Percentiles rank a stretch among this genome's conserved stretches.
phyloP scores from a whole-genome alignment of 1,140 invertebrate species.

The Procambarus virginalis region DNA sequence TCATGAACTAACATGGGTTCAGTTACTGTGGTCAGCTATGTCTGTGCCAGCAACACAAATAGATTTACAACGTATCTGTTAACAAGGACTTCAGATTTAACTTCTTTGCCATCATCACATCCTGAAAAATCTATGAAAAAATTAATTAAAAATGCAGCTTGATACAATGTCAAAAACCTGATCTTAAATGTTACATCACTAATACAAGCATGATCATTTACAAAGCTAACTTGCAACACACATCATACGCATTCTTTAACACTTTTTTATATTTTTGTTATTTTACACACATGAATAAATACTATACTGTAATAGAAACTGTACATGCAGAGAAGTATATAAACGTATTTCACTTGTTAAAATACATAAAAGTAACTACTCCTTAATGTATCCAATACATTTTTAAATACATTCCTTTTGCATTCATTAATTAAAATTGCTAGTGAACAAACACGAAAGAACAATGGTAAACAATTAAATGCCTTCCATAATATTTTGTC shows the following conservation, averaged over 20 bases:
- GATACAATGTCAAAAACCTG: neutral
- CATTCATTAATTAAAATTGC: neutral
- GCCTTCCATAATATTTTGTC: no score
- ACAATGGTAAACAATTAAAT: neutral
- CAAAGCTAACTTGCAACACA: neutral
- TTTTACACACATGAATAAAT: constrained; percentile 3
- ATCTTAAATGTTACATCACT: neutral
- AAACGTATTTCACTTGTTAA: neutral
- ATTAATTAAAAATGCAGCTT: no score
- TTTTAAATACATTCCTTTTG: neutral
- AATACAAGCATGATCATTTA: neutral
- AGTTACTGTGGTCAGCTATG: no score
- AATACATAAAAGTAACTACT: neutral
- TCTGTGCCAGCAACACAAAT: no score
- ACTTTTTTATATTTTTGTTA: neutral
- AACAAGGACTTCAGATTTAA: neutral
- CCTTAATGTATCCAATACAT: neutral
- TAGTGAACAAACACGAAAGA: neutral
- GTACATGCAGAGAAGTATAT: constrained; percentile 8
- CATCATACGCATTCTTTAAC: neutral
- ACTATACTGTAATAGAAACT: neutral
- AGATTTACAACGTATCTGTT: neutral
- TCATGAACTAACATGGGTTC: no score
- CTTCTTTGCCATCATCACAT: neutral
- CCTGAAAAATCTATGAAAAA: no score